A percentile compares a stretch with the other conserved stretches of the same genome.
Evolutionary conservation across 2,888 invertebrate genomes (phyloP).

Genomic region (Nipponacmea schrenckii): DNA sequence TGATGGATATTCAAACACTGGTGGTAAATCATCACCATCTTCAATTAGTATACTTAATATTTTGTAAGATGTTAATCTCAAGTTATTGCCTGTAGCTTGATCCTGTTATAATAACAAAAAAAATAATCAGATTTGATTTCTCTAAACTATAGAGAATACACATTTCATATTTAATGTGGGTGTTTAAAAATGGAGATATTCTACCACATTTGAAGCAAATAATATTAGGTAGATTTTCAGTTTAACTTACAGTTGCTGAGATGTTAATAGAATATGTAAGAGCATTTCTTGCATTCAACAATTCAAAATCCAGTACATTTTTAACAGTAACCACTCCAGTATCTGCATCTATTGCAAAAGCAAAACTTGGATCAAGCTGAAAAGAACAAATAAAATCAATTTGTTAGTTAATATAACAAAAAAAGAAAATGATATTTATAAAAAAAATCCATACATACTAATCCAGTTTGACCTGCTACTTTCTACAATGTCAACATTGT

Average conservation of each 20-base stretch:
- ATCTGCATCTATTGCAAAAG: slow-evolving; percentile 32
- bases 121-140: not conserved
- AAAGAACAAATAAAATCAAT: slow-evolving; percentile 4
- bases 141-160: too few species aligned
- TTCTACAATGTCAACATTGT: not conserved
- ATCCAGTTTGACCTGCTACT: too few species aligned
- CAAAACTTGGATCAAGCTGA: slow-evolving; percentile 25
- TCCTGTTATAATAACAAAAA: slow-evolving; percentile 15
- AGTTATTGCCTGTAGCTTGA: slow-evolving; percentile 21
- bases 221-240: not conserved
- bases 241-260: slow-evolving; percentile 39
- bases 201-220: not conserved
- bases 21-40: slow-evolving; percentile 41
- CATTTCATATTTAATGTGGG: too few species aligned
- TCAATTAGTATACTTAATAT: slow-evolving; percentile 34
- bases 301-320: slow-evolving; percentile 43
- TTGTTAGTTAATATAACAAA: not conserved
- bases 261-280: slow-evolving; percentile 30
- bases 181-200: too few species aligned
- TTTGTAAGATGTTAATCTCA: slow-evolving; percentile 18
- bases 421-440: too few species aligned
- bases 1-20: slow-evolving; percentile 35
- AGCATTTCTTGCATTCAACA: slow-evolving; percentile 12
- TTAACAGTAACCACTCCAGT: slow-evolving; percentile 32
- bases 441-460: too few species aligned